A percentile compares a stretch with the other conserved stretches of the same genome.
phyloP scores from a whole-genome alignment of 2,113 vertebrate genomes.

The Bubalus kerabau region DNA sequence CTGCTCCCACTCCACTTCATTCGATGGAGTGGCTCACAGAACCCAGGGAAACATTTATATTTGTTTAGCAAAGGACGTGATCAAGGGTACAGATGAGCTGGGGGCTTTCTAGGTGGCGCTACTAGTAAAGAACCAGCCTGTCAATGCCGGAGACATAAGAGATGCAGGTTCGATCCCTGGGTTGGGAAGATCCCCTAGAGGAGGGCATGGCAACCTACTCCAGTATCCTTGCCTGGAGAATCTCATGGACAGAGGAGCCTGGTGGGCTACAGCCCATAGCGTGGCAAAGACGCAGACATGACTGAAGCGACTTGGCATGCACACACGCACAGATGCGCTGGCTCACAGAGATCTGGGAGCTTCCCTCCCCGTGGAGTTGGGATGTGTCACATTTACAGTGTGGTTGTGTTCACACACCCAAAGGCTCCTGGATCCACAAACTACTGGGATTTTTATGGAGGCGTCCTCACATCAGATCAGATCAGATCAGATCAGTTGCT shows the following conservation, averaged over 20 bases:
- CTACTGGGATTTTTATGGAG: not conserved
- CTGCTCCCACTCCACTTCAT: not conserved
- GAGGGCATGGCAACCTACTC: not conserved
- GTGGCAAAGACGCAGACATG: rapidly evolving
- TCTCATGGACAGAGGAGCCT: not conserved
- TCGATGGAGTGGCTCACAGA: not conserved
- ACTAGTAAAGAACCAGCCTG: not conserved
- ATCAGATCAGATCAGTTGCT: no score
- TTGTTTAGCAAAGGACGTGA: not conserved
- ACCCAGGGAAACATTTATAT: not conserved
- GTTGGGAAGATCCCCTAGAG: not conserved
- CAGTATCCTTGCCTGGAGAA: not conserved
- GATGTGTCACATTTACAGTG: not conserved
- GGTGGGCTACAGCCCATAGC: not conserved
- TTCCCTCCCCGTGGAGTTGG: not conserved
- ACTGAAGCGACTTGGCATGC: not conserved
- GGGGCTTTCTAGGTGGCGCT: not conserved
- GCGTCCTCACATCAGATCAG: not conserved
- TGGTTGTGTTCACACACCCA: not conserved
- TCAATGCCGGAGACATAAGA: not conserved
- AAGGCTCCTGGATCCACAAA: not conserved
- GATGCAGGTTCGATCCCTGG: not conserved
- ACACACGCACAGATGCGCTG: not conserved
- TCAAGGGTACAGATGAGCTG: not conserved
- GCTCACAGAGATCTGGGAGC: not conserved